Evolutionary conservation across 2,797 vertebrate genomes (phyloP).

Genomic region (Bucorvus abyssinicus): DNA sequence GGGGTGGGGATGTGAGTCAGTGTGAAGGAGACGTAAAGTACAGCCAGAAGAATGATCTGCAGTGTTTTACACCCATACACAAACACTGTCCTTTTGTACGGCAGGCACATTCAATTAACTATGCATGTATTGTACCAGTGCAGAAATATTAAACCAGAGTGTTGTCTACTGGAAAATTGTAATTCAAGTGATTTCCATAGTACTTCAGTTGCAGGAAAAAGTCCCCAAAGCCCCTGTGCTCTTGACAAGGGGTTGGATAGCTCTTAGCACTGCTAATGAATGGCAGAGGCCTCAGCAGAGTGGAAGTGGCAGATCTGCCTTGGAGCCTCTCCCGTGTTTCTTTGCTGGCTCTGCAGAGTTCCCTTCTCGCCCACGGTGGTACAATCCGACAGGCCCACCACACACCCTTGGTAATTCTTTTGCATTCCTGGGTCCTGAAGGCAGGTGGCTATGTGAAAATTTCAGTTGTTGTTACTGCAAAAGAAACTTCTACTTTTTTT

Average conservation of each 20-base stretch:
- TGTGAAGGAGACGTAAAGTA: neutral
- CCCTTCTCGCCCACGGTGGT: accelerated
- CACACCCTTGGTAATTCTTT: neutral
- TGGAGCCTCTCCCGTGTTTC: neutral
- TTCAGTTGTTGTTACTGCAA: neutral
- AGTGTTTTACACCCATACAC: neutral
- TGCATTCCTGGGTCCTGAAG: neutral
- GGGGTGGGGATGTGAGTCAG: neutral
- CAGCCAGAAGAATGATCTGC: neutral
- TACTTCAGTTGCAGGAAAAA: neutral
- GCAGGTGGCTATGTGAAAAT: neutral
- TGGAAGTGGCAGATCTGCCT: neutral
- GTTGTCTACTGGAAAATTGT: neutral
- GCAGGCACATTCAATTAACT: neutral
- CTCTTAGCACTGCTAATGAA: neutral
- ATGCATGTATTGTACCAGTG: neutral
- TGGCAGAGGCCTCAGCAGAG: neutral
- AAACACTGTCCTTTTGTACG: neutral
- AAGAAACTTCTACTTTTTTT: neutral
- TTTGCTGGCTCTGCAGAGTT: neutral
- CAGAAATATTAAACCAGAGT: neutral
- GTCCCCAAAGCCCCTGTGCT: neutral
- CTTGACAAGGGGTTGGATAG: neutral
- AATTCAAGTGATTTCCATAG: neutral
- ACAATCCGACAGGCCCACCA: neutral